Conservation (phyloP, 2,797 vertebrate species). For the Anableps anableps region DNA sequence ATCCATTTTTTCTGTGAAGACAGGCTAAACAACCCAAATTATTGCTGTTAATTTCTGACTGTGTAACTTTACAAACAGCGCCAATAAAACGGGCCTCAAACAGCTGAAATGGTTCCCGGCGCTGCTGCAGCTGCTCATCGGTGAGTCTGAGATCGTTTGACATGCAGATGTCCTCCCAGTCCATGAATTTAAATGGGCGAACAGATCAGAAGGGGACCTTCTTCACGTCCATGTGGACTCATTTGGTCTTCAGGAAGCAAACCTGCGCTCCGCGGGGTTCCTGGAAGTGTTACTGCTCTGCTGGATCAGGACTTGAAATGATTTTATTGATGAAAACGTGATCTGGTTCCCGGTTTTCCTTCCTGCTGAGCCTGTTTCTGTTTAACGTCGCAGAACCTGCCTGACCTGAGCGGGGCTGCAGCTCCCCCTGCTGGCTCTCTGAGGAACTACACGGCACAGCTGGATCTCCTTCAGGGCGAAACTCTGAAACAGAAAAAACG, state of each 20-base stretch:
- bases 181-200: not conserved
- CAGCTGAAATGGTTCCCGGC: no score
- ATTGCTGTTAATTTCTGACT: no score
- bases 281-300: no score
- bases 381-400: not conserved
- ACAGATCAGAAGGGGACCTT: not conserved
- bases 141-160: not conserved
- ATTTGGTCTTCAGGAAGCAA: no score
- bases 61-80: no score
- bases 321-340: not conserved
- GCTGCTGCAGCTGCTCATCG: not conserved
- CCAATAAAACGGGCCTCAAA: no score
- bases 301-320: no score
- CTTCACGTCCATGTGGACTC: no score
- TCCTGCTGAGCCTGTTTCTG: not conserved
- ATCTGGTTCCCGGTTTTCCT: not conserved
- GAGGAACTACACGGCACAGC: not conserved
- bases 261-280: no score
- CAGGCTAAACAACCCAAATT: no score
- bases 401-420: constrained; percentile 20
- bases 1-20: no score
- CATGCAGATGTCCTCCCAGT: not conserved
- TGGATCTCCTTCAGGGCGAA: not conserved
- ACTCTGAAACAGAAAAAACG: constrained; percentile 17
- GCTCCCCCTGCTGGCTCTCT: constrained; percentile 50